phyloP scores from a whole-genome alignment of 2,113 vertebrate genomes.

The Poeciliopsis retropinna region DNA sequence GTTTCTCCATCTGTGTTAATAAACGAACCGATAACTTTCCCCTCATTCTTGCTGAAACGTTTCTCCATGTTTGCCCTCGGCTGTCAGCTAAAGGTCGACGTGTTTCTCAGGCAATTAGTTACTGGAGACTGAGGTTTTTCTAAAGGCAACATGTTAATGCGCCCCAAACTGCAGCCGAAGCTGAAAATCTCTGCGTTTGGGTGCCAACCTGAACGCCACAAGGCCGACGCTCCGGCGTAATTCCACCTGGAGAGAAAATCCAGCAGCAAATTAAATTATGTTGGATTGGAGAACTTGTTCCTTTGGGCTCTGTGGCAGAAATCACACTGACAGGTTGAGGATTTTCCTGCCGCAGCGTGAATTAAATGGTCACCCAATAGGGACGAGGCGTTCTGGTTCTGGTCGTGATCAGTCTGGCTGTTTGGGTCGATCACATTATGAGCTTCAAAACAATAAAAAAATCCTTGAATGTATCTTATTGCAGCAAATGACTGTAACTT shows the following conservation, averaged over 20 bases:
- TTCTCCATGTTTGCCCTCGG: slow-evolving; percentile 31
- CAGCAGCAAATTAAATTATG: slow-evolving; percentile 71
- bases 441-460: neutral
- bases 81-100: slow-evolving; percentile 35
- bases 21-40: neutral
- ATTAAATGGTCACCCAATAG: slow-evolving; percentile 15
- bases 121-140: slow-evolving; percentile 6
- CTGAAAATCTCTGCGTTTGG: slow-evolving; percentile 58
- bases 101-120: slow-evolving; percentile 33
- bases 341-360: slow-evolving; percentile 19
- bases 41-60: slow-evolving; percentile 20
- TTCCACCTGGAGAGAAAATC: slow-evolving; percentile 78
- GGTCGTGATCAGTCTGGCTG: too few relatives aligned
- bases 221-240: slow-evolving; percentile 57
- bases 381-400: neutral
- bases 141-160: slow-evolving; percentile 48
- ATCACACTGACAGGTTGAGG: slow-evolving; percentile 43
- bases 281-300: slow-evolving; percentile 21
- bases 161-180: slow-evolving; percentile 69
- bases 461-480: neutral
- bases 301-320: slow-evolving; percentile 36
- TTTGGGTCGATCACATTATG: too few relatives aligned
- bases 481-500: neutral
- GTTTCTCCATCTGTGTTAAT: slow-evolving; percentile 14
- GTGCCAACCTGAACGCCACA: slow-evolving; percentile 43